These are phyloP conservation scores for Montipora capitata DNA, from an alignment of 92 coral and sea anemone genomes.

Conservation along the genomic window DNA sequence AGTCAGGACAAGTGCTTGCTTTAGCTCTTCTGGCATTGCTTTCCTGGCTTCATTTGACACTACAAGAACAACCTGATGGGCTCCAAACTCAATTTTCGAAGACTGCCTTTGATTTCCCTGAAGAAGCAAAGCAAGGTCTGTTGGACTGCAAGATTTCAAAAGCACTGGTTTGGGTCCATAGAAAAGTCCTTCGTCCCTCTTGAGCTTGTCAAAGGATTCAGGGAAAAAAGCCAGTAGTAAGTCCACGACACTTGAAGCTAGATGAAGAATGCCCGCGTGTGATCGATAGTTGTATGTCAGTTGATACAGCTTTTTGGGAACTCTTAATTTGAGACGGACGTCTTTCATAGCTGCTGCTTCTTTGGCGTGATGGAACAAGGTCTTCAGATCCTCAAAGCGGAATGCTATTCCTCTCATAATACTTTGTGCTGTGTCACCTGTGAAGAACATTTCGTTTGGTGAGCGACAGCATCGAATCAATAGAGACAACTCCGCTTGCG, in stretches of 20 bases:
- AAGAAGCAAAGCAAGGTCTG: constrained; percentile 92
- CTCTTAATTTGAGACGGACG: constrained; percentile 48
- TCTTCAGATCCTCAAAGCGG: constrained; percentile 93
- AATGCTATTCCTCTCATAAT: constrained; percentile 99
- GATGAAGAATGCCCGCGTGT: constrained; percentile 89
- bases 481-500: constrained; percentile 93
- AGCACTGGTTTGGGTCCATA: constrained; percentile 95
- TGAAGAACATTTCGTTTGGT: constrained; percentile 93
- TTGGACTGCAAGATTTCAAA: constrained; percentile 84
- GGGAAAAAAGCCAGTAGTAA: constrained; percentile 85
- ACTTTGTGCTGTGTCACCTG: constrained; percentile 99
- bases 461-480: constrained; percentile 92
- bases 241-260: constrained; percentile 90
- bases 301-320: constrained; percentile 89
- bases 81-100: constrained; percentile 95
- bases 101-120: constrained; percentile 89
- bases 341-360: constrained; percentile 28
- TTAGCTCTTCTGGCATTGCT: constrained; percentile 90
- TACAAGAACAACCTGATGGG: constrained; percentile 94
- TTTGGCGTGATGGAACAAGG: constrained; percentile 85
- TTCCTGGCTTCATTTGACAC: constrained; percentile 90
- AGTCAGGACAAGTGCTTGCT: constrained; percentile 89
- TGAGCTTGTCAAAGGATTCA: constrained; percentile 90
- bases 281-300: constrained; percentile 96
- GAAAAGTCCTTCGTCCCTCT: constrained; percentile 87